phyloP scores from a whole-genome alignment of 2,888 invertebrate genomes.

The Cephonodes hylas region DNA sequence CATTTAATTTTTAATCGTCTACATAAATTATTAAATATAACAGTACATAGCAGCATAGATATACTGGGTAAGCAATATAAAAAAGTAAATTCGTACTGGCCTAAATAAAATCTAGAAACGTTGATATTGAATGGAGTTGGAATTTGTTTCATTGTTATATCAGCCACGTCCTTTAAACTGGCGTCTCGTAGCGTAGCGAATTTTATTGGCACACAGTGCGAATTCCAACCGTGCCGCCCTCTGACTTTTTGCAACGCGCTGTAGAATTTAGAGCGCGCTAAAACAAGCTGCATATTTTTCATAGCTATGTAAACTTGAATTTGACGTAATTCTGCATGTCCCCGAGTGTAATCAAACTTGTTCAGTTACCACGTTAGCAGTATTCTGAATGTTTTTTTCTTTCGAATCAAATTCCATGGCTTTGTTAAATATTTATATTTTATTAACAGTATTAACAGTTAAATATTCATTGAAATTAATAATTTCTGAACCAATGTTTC shows the following conservation, averaged over 20 bases:
- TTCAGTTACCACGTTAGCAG: no score
- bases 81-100: background rate
- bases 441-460: no score
- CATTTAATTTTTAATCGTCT: no score
- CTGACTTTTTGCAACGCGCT: background rate
- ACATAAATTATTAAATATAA: no score
- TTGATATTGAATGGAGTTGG: background rate
- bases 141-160: background rate
- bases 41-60: no score
- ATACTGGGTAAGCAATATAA: background rate
- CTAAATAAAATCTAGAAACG: background rate
- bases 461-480: no score
- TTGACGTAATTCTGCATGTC: background rate
- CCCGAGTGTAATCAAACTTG: background rate
- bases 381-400: no score
- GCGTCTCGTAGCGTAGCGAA: background rate
- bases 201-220: constrained; percentile 4
- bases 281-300: constrained; percentile 1
- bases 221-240: constrained; percentile 8
- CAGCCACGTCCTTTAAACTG: background rate
- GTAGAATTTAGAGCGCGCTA: constrained; percentile 9
- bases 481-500: no score
- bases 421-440: no score
- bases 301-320: no score
- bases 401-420: no score